Evolutionary conservation across 2,113 vertebrate genomes (phyloP).

Genomic region (Melanerpes aurifrons): DNA sequence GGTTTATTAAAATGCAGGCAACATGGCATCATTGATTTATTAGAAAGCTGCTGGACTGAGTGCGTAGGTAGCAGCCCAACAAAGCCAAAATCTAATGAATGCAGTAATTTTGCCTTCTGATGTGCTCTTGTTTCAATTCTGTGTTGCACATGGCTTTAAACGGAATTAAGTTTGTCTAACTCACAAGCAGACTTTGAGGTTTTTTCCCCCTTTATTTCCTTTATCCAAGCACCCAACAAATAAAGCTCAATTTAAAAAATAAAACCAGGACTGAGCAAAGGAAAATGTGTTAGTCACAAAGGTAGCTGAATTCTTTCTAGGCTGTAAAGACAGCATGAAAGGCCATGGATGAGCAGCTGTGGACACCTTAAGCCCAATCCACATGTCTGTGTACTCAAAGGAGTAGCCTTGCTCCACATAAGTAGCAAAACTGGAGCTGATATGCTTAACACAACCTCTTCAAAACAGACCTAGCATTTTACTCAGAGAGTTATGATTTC

Average conservation of each 20-base stretch:
- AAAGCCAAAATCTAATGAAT: neutral
- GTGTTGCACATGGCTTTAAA: neutral
- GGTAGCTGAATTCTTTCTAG: neutral
- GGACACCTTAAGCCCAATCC: neutral
- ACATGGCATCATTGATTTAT: neutral
- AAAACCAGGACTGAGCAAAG: neutral
- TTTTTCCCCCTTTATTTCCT: neutral
- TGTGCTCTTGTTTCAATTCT: neutral
- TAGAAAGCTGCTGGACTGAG: neutral
- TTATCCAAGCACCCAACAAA: neutral
- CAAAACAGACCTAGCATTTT: neutral
- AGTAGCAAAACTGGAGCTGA: neutral
- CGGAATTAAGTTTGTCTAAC: neutral
- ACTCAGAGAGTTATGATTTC: neutral
- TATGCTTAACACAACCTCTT: neutral
- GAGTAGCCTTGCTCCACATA: neutral
- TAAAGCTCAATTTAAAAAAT: neutral
- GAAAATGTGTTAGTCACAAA: neutral
- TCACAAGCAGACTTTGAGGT: neutral
- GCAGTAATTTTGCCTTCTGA: neutral
- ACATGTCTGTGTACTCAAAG: neutral
- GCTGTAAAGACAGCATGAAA: neutral
- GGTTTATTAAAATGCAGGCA: neutral
- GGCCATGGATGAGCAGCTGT: neutral
- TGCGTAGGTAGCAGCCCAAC: neutral